Evolutionary conservation across 2,797 vertebrate genomes (phyloP).

Genomic region (Arrhamphus sclerolepis): DNA sequence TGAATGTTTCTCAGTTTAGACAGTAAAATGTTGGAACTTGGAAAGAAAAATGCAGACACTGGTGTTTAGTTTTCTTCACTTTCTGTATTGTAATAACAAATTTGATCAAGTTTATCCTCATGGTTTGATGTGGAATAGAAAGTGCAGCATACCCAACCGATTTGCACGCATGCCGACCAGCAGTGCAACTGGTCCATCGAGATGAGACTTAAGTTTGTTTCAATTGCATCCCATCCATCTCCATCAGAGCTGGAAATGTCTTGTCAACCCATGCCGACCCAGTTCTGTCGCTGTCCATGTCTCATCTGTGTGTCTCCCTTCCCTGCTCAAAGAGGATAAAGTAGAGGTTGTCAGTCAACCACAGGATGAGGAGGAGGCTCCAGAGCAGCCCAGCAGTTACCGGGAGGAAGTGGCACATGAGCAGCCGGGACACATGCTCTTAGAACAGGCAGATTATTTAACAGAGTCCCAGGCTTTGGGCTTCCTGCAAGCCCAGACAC

Average conservation of each 20-base stretch:
- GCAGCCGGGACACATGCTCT: constrained; percentile 69
- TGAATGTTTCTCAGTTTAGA: too few species aligned
- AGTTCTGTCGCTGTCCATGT: constrained; percentile 81
- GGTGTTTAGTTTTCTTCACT: too few species aligned
- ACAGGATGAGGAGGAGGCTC: constrained; percentile 61
- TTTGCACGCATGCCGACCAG: too few species aligned
- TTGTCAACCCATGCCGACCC: constrained; percentile 56
- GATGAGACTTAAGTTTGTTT: not conserved
- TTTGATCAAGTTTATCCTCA: too few species aligned
- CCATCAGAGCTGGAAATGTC: constrained; percentile 79
- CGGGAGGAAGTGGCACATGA: constrained; percentile 63
- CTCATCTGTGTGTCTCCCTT: constrained; percentile 61
- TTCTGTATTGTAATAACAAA: too few species aligned
- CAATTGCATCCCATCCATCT: constrained; percentile 58
- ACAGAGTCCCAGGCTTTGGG: constrained; percentile 74
- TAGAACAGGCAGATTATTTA: constrained; percentile 74
- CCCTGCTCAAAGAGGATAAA: constrained; percentile 79
- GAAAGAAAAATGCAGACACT: too few species aligned
- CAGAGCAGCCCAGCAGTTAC: constrained; percentile 58
- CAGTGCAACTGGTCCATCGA: not conserved
- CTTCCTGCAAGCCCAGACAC: constrained; percentile 75
- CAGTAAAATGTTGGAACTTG: too few species aligned
- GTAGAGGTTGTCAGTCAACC: constrained; percentile 77
- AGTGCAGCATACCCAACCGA: too few species aligned
- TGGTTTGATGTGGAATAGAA: too few species aligned